These are phyloP conservation scores for Acrocera orbiculus DNA, from an alignment of 2,888 invertebrate genomes.

Conservation along the genomic window DNA sequence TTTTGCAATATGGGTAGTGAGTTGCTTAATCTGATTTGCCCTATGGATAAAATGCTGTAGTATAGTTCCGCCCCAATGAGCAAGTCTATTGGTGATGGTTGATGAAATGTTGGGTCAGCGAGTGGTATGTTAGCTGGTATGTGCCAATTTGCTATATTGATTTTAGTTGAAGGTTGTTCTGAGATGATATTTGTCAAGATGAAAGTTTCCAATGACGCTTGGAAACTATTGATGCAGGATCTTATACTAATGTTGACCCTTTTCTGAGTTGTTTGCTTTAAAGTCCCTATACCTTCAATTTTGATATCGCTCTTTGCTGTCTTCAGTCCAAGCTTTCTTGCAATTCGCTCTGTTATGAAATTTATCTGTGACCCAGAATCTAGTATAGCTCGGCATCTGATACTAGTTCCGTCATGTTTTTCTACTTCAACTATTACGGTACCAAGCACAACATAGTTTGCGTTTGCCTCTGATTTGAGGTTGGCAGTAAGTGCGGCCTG, in stretches of 20 bases:
- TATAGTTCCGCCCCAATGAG: conserved; percentile 1
- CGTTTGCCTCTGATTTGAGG: too few relatives aligned
- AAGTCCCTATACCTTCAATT: not conserved
- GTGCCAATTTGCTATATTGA: not conserved
- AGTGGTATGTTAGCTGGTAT: not conserved
- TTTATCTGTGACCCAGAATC: conserved; percentile 1
- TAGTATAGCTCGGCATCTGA: not conserved
- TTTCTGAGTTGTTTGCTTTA: not conserved
- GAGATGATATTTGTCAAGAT: not conserved
- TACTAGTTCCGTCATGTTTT: too few relatives aligned
- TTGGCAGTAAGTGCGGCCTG: too few relatives aligned
- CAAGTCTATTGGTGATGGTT: not conserved
- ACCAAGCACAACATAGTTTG: not conserved
- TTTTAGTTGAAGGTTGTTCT: not conserved
- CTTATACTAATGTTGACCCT: not conserved
- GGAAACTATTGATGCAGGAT: not conserved
- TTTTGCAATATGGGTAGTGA: not conserved
- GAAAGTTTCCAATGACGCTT: not conserved
- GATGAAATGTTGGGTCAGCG: not conserved
- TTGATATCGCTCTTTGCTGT: not conserved
- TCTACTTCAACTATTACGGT: not conserved
- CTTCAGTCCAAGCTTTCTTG: not conserved
- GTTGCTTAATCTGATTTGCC: not conserved
- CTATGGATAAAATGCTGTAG: not conserved
- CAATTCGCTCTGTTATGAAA: not conserved